Evolutionary conservation across 2,113 vertebrate species (phyloP).

Genomic region (Mastomys natalensis): DNA sequence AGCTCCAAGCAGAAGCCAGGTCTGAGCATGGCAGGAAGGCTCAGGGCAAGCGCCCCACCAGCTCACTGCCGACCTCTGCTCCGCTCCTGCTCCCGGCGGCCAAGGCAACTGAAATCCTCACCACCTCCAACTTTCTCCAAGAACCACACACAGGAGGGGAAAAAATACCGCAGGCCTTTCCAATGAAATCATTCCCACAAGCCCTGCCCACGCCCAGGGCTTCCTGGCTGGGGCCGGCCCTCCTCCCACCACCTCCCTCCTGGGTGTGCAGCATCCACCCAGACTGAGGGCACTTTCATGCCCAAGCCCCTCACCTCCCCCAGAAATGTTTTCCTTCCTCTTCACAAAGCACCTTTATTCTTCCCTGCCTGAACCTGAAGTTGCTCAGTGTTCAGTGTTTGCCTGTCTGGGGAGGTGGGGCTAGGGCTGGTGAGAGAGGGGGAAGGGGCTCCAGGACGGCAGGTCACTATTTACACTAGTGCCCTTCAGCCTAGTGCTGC

Average conservation of each 20-base stretch:
- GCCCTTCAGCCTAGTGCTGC: conserved; percentile 30
- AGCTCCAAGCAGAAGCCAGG: background rate
- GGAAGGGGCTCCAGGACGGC: conserved; percentile 41
- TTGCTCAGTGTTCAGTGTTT: conserved; percentile 73
- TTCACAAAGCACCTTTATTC: conserved; percentile 99
- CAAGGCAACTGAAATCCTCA: conserved; percentile 83
- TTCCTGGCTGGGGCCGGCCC: conserved; percentile 87
- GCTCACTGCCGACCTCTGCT: conserved; percentile 81
- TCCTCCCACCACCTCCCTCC: conserved; percentile 75
- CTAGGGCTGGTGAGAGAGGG: conserved; percentile 55
- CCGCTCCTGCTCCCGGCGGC: conserved; percentile 77
- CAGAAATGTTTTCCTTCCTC: conserved; percentile 80
- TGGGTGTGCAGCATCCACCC: conserved; percentile 88
- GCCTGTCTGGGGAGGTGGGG: conserved; percentile 62
- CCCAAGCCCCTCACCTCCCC: conserved; percentile 79
- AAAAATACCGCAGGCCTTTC: conserved; percentile 94
- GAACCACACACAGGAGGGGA: conserved; percentile 92
- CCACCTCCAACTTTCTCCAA: conserved; percentile 93
- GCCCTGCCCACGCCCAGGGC: conserved; percentile 92
- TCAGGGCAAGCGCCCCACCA: background rate
- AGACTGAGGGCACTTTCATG: conserved; percentile 95
- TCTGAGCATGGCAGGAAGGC: background rate
- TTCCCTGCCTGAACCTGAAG: conserved; percentile 82
- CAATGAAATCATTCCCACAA: conserved; percentile 98
- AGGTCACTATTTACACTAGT: conserved; percentile 65